Evolutionary conservation across 2,888 invertebrate species (phyloP).

Genomic region (Pristionchus japonicus): DNA sequence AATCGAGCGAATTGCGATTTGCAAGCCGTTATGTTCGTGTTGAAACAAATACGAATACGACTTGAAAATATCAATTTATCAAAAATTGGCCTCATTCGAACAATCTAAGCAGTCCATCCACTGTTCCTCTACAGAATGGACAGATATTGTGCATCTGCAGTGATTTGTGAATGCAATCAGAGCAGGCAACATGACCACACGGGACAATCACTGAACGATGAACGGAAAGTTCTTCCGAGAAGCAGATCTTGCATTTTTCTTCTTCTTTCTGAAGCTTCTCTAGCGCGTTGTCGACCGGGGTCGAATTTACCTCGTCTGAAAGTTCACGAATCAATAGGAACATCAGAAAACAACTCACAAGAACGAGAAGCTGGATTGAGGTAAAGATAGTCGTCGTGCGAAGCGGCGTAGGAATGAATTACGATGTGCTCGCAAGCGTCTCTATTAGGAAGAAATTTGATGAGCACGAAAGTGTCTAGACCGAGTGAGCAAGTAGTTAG

Average conservation of each 20-base stretch:
- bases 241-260: neutral
- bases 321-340: too few species aligned
- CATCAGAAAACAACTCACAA: too few species aligned
- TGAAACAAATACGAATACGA: neutral
- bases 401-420: too few species aligned
- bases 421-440: too few species aligned
- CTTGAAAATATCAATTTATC: neutral
- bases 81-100: neutral
- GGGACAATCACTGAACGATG: neutral
- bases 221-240: neutral
- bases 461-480: too few species aligned
- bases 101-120: neutral
- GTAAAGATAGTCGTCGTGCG: too few species aligned
- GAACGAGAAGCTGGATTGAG: too few species aligned
- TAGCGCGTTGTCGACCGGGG: too few species aligned
- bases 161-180: neutral
- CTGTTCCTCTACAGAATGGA: neutral
- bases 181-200: neutral
- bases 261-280: too few species aligned
- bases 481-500: too few species aligned
- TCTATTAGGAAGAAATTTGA: too few species aligned
- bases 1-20: neutral
- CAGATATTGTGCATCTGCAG: neutral
- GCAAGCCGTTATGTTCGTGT: neutral
- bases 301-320: too few species aligned